Evolutionary conservation across 1,140 invertebrate species (phyloP).

Genomic region (Babylonia areolata): DNA sequence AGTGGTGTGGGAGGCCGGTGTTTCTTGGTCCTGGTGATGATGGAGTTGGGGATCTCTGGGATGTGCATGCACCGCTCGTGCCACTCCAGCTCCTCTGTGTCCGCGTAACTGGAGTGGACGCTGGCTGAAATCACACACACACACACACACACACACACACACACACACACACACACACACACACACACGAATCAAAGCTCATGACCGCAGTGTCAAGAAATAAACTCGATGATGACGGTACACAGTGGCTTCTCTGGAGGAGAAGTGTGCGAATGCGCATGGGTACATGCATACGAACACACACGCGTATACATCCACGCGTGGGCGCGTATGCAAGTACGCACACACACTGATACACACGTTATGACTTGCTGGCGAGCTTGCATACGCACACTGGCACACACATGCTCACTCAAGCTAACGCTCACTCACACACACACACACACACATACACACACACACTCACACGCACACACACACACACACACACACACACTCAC

Average conservation of each 20-base stretch:
- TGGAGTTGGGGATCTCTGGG: background rate
- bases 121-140: background rate
- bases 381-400: background rate
- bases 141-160: background rate
- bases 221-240: no score
- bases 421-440: slow-evolving; percentile 1
- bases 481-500: background rate
- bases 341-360: background rate
- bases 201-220: no score
- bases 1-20: background rate
- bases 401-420: background rate
- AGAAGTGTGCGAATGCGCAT: background rate
- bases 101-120: background rate
- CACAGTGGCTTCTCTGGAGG: no score
- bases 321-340: background rate
- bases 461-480: background rate
- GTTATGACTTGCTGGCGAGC: no score
- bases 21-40: background rate
- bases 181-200: background rate
- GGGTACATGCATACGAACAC: background rate
- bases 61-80: background rate
- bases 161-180: background rate
- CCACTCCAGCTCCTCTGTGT: background rate
- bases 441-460: slow-evolving; percentile 11
- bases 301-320: background rate